phyloP scores from a whole-genome alignment of 2,888 invertebrate genomes.

The Euspilapteryx auroguttella region DNA sequence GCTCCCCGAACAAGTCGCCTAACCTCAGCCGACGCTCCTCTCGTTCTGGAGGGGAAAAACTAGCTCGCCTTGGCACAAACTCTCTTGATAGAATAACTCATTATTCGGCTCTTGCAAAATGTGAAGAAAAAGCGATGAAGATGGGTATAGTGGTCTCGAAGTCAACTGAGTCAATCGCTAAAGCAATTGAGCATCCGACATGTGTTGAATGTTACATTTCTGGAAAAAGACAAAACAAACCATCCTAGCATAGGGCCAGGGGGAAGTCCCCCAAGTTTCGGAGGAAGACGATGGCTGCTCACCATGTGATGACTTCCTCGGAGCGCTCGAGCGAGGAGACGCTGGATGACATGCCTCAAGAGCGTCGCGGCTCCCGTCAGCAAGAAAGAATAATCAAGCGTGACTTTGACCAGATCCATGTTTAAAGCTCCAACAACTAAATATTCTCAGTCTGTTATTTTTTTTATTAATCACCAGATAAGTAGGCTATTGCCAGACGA shows the following conservation, averaged over 20 bases:
- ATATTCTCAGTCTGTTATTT: neutral
- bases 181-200: constrained; percentile 68
- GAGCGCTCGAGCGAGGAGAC: constrained; percentile 51
- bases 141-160: constrained; percentile 61
- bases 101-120: constrained; percentile 50
- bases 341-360: constrained; percentile 27
- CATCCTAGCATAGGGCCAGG: constrained; percentile 69
- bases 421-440: constrained; percentile 25
- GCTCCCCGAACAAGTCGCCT: constrained; percentile 47
- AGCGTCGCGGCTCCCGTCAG: constrained; percentile 30
- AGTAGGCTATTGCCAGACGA: too few species aligned
- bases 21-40: constrained; percentile 44
- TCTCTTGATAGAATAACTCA: constrained; percentile 49
- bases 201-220: constrained; percentile 76
- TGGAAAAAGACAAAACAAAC: constrained; percentile 58
- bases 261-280: constrained; percentile 64
- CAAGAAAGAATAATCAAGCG: constrained; percentile 25
- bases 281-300: constrained; percentile 31
- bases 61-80: constrained; percentile 48
- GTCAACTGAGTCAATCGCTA: constrained; percentile 55
- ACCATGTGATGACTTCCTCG: constrained; percentile 35
- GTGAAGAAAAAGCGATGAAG: constrained; percentile 51
- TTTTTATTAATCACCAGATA: too few species aligned
- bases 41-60: constrained; percentile 38
- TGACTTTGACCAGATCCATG: constrained; percentile 62